Percentiles rank a stretch among this genome's conserved stretches.
Evolutionary conservation across 2,113 vertebrate species (phyloP).

Genomic region (Hippocampus zosterae): DNA sequence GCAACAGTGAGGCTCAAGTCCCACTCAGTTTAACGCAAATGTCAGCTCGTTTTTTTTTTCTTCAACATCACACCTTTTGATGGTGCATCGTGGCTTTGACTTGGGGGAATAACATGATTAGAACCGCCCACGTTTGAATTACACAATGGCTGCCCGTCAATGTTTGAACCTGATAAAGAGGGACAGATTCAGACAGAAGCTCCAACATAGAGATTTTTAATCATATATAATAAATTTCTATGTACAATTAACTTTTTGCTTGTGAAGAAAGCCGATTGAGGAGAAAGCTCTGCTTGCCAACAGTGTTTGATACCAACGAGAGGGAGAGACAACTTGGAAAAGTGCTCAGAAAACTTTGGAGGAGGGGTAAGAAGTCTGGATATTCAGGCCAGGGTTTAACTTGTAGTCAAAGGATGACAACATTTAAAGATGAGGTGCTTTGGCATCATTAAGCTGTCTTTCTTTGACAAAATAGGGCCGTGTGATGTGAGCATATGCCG

Average conservation of each 20-base stretch:
- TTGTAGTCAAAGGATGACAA: constrained; percentile 23
- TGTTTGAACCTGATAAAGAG: neutral
- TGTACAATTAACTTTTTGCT: constrained; percentile 77
- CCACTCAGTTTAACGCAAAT: constrained; percentile 29
- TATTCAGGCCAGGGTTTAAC: neutral
- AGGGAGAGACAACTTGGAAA: constrained; percentile 59
- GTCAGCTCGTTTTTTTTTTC: neutral
- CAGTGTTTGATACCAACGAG: constrained; percentile 75
- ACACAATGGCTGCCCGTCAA: neutral
- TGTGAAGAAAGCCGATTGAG: constrained; percentile 70
- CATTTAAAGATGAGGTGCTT: neutral
- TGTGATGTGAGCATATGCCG: neutral
- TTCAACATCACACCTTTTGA: neutral
- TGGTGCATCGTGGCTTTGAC: neutral
- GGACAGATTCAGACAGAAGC: constrained; percentile 20
- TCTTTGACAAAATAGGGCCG: neutral
- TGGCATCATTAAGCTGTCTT: neutral
- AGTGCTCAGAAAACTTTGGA: constrained; percentile 66
- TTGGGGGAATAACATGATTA: neutral
- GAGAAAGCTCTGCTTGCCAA: constrained; percentile 70
- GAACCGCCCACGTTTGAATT: neutral
- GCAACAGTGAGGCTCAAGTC: constrained; percentile 33
- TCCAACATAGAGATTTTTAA: constrained; percentile 74
- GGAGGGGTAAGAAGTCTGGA: neutral
- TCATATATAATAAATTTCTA: constrained; percentile 74